These are phyloP conservation scores for Lasiurus cinereus DNA, from an alignment of 2,113 vertebrate species.

Conservation along the genomic window DNA sequence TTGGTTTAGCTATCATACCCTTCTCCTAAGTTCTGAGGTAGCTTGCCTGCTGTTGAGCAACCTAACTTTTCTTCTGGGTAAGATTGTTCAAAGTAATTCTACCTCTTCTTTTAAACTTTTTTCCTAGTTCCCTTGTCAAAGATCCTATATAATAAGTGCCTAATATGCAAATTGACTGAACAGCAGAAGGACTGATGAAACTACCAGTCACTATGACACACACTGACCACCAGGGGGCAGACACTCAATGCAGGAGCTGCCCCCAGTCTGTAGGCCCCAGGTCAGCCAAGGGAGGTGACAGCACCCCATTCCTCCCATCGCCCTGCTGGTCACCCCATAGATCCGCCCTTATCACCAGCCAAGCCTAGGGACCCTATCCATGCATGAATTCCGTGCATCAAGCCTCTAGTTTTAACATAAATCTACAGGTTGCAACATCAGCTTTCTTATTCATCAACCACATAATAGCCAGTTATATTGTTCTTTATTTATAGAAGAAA, in stretches of 20 bases:
- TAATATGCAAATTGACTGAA: too few species aligned
- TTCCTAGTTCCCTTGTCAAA: constrained; percentile 93
- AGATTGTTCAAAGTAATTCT: constrained; percentile 8
- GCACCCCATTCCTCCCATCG: too few species aligned
- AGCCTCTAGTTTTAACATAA: constrained; percentile 69
- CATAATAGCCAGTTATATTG: constrained; percentile 88
- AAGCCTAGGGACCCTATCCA: too few species aligned
- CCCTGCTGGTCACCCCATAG: too few species aligned
- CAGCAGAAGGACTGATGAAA: too few species aligned
- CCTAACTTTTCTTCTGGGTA: background rate
- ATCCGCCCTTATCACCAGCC: too few species aligned
- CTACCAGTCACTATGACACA: too few species aligned
- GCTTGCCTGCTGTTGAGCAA: background rate
- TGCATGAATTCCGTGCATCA: too few species aligned
- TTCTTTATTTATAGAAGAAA: constrained; percentile 94
- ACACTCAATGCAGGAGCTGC: too few species aligned
- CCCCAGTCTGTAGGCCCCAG: too few species aligned
- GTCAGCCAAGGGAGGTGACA: too few species aligned
- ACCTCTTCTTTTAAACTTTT: constrained; percentile 94
- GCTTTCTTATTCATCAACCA: constrained; percentile 94
- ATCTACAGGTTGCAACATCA: constrained; percentile 89
- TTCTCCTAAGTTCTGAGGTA: background rate
- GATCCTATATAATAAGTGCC: constrained; percentile 55
- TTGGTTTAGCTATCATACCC: background rate
- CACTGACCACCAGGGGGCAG: too few species aligned